phyloP scores from a whole-genome alignment of 2,888 invertebrate species.

The Geophilus truncorum region DNA sequence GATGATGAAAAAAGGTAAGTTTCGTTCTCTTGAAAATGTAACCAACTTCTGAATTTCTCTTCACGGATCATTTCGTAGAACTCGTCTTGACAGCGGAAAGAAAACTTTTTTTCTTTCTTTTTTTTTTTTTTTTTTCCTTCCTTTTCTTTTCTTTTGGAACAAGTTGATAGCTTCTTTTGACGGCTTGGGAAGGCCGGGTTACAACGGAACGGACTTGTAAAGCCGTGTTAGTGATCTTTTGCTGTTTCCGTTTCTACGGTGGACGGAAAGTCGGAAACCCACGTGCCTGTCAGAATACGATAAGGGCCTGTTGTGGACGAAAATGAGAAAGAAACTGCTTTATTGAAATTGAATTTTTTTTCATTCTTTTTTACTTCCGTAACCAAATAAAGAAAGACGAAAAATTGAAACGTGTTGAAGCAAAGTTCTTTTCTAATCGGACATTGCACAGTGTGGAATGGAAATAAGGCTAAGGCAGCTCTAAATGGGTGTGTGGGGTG shows the following conservation, averaged over 20 bases:
- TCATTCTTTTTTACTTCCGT: too few species aligned
- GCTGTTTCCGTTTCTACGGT: not conserved
- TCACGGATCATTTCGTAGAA: not conserved
- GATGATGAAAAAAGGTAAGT: not conserved
- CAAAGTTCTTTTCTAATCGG: conserved; percentile 7
- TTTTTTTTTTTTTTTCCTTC: not conserved
- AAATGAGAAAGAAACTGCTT: not conserved
- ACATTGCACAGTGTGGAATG: not conserved
- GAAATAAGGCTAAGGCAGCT: not conserved
- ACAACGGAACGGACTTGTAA: not conserved
- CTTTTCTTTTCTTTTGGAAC: not conserved
- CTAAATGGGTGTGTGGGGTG: not conserved
- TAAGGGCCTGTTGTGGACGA: not conserved
- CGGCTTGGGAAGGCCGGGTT: not conserved
- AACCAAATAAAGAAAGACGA: not conserved
- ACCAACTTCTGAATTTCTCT: not conserved
- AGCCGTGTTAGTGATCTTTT: not conserved
- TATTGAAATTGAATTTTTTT: not conserved
- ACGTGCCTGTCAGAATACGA: conserved; percentile 1
- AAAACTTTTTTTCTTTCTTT: not conserved
- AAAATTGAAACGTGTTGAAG: not conserved
- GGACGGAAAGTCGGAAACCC: not conserved
- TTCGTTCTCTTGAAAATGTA: not conserved
- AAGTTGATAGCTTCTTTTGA: not conserved
- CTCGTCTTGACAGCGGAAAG: not conserved